Percentiles rank a stretch among this genome's conserved stretches.
Evolutionary conservation across 1,140 invertebrate species (phyloP).

Genomic region (Drosophila ficusphila): DNA sequence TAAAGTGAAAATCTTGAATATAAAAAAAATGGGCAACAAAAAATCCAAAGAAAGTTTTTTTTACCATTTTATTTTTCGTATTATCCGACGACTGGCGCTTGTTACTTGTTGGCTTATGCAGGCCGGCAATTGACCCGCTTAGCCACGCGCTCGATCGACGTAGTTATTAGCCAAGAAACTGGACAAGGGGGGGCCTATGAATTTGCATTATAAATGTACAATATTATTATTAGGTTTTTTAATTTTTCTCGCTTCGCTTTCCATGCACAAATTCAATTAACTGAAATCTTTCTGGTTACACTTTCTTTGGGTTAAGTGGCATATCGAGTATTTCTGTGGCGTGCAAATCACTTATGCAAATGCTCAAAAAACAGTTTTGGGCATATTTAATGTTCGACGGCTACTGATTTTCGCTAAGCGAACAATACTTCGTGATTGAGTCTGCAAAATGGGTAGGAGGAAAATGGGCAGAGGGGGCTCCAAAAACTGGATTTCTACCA

Average conservation of each 20-base stretch:
- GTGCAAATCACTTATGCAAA: slow-evolving; percentile 71
- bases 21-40: slow-evolving; percentile 49
- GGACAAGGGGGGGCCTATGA: slow-evolving; percentile 20
- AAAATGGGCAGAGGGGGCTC: not conserved
- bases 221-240: slow-evolving; percentile 37
- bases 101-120: slow-evolving; percentile 38
- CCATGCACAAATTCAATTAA: slow-evolving; percentile 60
- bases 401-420: slow-evolving; percentile 33
- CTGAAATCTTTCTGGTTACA: slow-evolving; percentile 39
- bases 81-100: slow-evolving; percentile 49
- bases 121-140: slow-evolving; percentile 71
- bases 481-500: slow-evolving; percentile 32
- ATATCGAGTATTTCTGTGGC: slow-evolving; percentile 41
- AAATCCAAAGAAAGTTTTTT: slow-evolving; percentile 76
- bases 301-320: slow-evolving; percentile 45
- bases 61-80: slow-evolving; percentile 8
- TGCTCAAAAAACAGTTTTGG: slow-evolving; percentile 17
- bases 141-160: slow-evolving; percentile 49
- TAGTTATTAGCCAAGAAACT: slow-evolving; percentile 37
- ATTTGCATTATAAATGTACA: slow-evolving; percentile 59
- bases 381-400: slow-evolving; percentile 28
- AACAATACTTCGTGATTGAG: slow-evolving; percentile 53
- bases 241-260: slow-evolving; percentile 41
- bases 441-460: slow-evolving; percentile 18
- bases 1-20: slow-evolving; percentile 75